Conservation (phyloP, 64 coral and sea anemone species). For the Dendronephthya gigantea region DNA sequence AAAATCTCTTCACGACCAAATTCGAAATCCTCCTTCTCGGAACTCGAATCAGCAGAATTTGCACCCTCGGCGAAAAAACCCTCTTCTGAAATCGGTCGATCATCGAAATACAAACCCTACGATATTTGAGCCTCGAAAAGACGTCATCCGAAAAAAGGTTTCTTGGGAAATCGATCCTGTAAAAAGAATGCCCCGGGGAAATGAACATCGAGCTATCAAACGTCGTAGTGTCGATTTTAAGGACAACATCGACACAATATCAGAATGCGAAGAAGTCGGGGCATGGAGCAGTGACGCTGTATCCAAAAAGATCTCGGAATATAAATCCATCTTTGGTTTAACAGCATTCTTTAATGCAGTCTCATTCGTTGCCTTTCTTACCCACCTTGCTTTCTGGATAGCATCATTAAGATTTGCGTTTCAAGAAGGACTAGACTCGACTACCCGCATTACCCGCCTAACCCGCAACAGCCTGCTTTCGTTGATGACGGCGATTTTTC, state of each 20-base stretch:
- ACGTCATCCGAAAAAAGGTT: not conserved
- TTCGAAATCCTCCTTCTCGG: not conserved
- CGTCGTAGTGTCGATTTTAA: not conserved
- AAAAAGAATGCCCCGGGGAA: not conserved
- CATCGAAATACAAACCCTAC: no score
- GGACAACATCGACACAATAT: not conserved
- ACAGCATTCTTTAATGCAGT: not conserved
- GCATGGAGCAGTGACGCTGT: not conserved
- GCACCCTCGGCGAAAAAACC: no score
- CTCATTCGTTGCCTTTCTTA: not conserved
- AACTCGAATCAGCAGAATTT: not conserved
- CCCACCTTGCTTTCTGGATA: not conserved
- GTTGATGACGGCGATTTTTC: not conserved
- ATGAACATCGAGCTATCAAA: not conserved
- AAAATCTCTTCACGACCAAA: no score
- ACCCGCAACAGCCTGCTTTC: not conserved
- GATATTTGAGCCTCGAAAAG: not conserved
- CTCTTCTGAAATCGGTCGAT: not conserved
- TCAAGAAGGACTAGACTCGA: not conserved
- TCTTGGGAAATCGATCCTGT: not conserved
- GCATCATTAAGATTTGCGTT: not conserved
- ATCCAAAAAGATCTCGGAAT: not conserved
- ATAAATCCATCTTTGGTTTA: not conserved
- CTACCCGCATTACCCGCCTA: not conserved
- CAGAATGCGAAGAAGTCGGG: not conserved